These are phyloP conservation scores for Chiloscyllium punctatum DNA, from an alignment of 2,797 vertebrate genomes.

Conservation along the genomic window DNA sequence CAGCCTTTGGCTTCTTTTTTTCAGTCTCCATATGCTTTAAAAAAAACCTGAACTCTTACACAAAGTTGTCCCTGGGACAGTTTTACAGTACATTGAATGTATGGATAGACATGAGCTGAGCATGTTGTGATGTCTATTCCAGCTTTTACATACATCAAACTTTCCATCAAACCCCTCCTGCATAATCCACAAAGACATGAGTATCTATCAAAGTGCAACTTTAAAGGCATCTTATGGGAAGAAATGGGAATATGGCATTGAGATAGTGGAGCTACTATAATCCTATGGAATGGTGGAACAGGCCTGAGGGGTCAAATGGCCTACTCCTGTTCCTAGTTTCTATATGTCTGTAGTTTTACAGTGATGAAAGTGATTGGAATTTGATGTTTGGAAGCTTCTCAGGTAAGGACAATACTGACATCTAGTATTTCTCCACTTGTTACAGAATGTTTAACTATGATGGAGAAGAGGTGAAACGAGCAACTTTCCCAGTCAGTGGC, in stretches of 20 bases:
- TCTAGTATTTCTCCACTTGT: conserved; percentile 41
- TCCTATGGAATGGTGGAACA: too few species aligned
- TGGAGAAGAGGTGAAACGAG: conserved; percentile 73
- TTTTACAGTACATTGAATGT: background rate
- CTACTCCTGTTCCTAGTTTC: too few species aligned
- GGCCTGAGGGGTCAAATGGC: too few species aligned
- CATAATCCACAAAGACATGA: background rate
- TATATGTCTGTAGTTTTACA: too few species aligned
- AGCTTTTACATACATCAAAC: background rate
- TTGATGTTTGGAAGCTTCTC: too few species aligned
- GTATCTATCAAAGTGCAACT: background rate
- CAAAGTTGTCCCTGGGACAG: background rate
- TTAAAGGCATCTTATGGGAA: background rate
- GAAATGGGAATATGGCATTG: too few species aligned
- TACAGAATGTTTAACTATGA: conserved; percentile 73
- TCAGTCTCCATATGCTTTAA: background rate
- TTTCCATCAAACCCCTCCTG: background rate
- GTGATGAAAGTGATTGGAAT: too few species aligned
- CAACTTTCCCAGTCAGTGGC: conserved; percentile 73
- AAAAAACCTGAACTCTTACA: background rate
- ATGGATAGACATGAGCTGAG: background rate
- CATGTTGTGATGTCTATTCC: background rate
- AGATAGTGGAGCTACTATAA: too few species aligned
- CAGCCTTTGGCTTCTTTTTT: background rate
- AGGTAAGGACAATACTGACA: background rate